Evolutionary conservation across 2,888 invertebrate species (phyloP), one percentile per base, ranked within the genome.

Genomic region (Lordiphosa andalusiaca): DNA sequence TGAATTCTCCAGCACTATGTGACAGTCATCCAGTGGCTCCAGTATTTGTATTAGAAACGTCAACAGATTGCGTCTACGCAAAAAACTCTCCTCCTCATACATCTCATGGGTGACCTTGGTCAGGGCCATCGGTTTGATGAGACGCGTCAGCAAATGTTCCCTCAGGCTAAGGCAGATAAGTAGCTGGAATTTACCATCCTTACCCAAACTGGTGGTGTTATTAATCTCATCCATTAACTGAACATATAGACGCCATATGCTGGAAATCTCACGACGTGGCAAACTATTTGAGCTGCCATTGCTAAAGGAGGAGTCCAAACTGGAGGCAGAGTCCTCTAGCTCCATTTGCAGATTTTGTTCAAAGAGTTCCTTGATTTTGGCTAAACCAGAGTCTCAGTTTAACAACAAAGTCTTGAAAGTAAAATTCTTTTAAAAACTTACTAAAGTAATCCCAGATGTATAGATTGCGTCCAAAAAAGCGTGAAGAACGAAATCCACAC

Each of bases 381-480:
- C 88, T 89, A 19, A 3, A 44, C 42, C 2, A 33, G 6, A 41
- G 10, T 10, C n/a, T 9, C 4, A 23, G 25, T 37, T 0, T 56
- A 21, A 33, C 5, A 12, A 4, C 36, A 1, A 6, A n/a, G 10
- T 5, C 4, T 12, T 30, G 6, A 36, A 6, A n/a, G 7, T 3
- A 5, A 1, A 1, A 38, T 10, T 7, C 1, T 40, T 6, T 6
- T n/a, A n/a, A 6, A 33, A 6, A 1, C 36, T 60, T 90, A 98
- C 98, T 95, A 86, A 99, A 94, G 90, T 96, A 99, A 90, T 99
- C 99, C 99, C 99, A 99, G 69, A 99, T 94, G 88, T 97, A 99
- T 71, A 98, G 93, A 90, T 98, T 98, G 77, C 95, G 93, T 23
- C 97, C 95, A 89, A 99, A 98, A 76, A 98, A 92, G 60, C 98